phyloP scores from a whole-genome alignment of 2,797 vertebrate genomes.

The Pseudocheirus occidentalis region DNA sequence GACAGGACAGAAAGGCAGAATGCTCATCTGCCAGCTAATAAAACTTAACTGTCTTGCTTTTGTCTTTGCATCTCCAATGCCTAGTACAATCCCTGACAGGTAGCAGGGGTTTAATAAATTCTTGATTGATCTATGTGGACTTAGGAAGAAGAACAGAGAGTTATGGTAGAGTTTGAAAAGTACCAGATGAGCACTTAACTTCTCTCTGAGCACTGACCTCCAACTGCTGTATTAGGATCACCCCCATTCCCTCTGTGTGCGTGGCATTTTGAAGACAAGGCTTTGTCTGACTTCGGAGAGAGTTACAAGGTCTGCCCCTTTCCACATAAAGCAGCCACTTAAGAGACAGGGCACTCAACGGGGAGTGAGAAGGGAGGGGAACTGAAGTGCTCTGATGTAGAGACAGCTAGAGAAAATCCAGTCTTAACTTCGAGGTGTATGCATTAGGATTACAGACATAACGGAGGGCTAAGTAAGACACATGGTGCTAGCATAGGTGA shows the following conservation, averaged over 20 bases:
- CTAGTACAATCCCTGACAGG: background rate
- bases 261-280: background rate
- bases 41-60: background rate
- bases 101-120: background rate
- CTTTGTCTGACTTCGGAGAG: background rate
- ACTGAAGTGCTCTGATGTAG: background rate
- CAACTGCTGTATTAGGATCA: background rate
- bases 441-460: background rate
- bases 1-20: background rate
- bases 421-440: background rate
- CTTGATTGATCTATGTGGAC: background rate
- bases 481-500: rapidly evolving
- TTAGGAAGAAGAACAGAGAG: background rate
- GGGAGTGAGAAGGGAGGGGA: background rate
- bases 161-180: background rate
- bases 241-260: background rate
- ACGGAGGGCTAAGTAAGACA: background rate
- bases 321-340: background rate
- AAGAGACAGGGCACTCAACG: background rate
- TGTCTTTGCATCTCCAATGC: background rate
- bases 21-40: background rate
- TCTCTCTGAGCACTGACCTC: background rate
- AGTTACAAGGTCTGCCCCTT: background rate
- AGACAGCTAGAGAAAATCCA: background rate
- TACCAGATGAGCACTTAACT: background rate